These are phyloP conservation scores for Piaya cayana DNA, from an alignment of 2,113 vertebrate genomes.

Conservation along the genomic window DNA sequence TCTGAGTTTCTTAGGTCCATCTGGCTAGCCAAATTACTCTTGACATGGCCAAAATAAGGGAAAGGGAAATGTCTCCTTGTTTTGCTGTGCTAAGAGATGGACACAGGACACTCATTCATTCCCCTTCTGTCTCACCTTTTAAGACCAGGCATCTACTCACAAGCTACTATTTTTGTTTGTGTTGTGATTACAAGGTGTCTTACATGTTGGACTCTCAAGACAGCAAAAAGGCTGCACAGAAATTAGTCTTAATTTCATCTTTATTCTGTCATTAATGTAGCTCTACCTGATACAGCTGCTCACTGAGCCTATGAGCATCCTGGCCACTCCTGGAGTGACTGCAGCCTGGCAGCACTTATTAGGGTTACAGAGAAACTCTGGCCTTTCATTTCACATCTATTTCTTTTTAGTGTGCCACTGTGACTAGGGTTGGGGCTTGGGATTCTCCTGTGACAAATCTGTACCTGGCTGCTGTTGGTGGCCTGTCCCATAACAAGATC, in stretches of 20 bases:
- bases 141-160: background rate
- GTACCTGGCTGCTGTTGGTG: background rate
- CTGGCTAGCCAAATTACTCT: background rate
- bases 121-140: background rate
- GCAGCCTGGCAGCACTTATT: accelerated
- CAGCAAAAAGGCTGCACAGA: background rate
- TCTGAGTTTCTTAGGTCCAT: background rate
- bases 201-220: background rate
- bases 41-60: background rate
- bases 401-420: background rate
- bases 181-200: background rate
- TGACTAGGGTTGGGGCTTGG: accelerated
- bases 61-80: background rate
- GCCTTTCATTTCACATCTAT: background rate
- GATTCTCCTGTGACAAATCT: background rate
- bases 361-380: background rate
- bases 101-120: background rate
- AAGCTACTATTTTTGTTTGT: background rate
- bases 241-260: background rate
- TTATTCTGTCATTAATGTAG: background rate
- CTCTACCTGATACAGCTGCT: background rate
- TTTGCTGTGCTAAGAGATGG: background rate
- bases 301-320: background rate
- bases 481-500: background rate
- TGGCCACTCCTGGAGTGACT: background rate